Evolutionary conservation across 2,113 vertebrate species (phyloP), one percentile per base, ranked within the genome.

Genomic region (Labeo rohita): DNA sequence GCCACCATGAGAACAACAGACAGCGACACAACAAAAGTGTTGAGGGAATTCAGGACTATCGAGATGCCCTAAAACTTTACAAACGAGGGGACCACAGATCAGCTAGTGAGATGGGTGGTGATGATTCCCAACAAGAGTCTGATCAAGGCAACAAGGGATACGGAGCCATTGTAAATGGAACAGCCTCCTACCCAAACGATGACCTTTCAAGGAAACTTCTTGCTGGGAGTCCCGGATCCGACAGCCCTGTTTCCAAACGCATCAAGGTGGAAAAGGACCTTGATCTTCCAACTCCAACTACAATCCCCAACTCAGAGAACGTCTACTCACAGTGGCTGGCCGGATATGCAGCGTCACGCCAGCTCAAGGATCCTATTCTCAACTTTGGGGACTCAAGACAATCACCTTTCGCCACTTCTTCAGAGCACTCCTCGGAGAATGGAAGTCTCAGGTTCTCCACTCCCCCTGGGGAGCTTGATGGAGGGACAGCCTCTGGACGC

Each of bases 241-340:
- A 98, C 90, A 99, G 97, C 92, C 97, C 97, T 83, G 96, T 98
- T 93, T 96, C 97, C 91, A 99, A 99, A 93, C 97, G 98, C 92
- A 99, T 99, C 93, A 99, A 99, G 95, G 96, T 99, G 87, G 98
- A 99, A 95, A 99, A 99, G 93, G 98, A 99, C 94, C 95, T 98
- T 47, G 98, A 99, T 82, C 95, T 97, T 85, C 96, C 97, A 8
- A 95, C 96, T 0, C 95, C 97, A 39, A 39, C 39, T 63, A 96
- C 97, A 85, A 97, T 98, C 95, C 96, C 98, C 89, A 99, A 97
- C 94, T 95, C 97, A 0, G 98, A 99, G 92, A 99, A 99, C 88
- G 97, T 99, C 91, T 99, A 99, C 93, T 99, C 98, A 80, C 98
- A 99, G 94, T 99, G 98, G 98, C 95, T 99, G 74, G 98, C 97